Percentiles rank a stretch among this genome's conserved stretches.
Evolutionary conservation across 2,113 vertebrate genomes (phyloP).

Genomic region (Patagioenas fasciata): DNA sequence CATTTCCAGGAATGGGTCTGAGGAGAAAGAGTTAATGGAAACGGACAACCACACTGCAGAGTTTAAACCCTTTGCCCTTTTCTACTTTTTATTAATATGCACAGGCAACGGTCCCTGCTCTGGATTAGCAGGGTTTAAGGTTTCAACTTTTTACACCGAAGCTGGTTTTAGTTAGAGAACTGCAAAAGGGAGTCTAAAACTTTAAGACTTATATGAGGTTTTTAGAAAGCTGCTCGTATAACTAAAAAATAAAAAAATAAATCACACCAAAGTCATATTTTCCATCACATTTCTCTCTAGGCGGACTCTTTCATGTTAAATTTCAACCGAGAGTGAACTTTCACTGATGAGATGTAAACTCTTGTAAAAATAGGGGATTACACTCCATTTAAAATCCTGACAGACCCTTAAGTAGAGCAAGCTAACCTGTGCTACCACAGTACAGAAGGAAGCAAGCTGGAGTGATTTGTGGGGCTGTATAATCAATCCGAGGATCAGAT

Average conservation of each 20-base stretch:
- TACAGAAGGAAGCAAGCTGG: not conserved
- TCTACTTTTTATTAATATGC: constrained; percentile 54
- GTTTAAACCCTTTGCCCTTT: constrained; percentile 38
- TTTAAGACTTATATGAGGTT: constrained; percentile 42
- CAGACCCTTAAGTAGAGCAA: not conserved
- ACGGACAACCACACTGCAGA: constrained; percentile 5
- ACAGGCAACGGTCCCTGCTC: constrained; percentile 2
- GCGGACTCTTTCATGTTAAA: constrained; percentile 29
- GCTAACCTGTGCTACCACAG: not conserved
- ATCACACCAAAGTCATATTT: constrained; percentile 43
- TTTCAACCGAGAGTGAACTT: constrained; percentile 64
- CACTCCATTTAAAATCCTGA: constrained; percentile 25
- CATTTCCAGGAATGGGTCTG: not conserved
- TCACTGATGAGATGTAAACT: constrained; percentile 17
- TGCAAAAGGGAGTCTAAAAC: constrained; percentile 23
- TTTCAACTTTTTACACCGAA: constrained; percentile 37
- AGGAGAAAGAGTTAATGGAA: constrained; percentile 56
- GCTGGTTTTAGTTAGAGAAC: constrained; percentile 29
- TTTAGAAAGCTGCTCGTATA: constrained; percentile 54
- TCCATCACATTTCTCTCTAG: constrained; percentile 41
- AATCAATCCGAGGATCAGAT: constrained; percentile 57
- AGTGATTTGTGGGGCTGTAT: constrained; percentile 33
- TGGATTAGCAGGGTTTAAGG: constrained; percentile 46
- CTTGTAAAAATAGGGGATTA: constrained; percentile 49
- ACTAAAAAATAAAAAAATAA: not conserved